Percentiles rank a stretch among this genome's conserved stretches.
Conservation (phyloP, 2,888 invertebrate genomes). For the Trichopoda pennipes region DNA sequence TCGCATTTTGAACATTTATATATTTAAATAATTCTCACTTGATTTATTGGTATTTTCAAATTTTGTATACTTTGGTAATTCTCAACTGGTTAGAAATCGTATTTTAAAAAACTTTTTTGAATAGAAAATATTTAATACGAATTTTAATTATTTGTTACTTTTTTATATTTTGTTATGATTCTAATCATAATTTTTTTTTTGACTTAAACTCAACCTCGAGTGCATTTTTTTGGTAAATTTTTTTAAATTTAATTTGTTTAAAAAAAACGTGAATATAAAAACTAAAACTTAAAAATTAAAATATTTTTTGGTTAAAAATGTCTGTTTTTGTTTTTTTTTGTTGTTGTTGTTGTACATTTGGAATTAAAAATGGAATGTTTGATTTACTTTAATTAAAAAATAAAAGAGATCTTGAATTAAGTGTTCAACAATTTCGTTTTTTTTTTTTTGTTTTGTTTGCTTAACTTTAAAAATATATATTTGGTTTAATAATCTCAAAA, state of each 20-base stretch:
- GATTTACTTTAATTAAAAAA: slow-evolving; percentile 35
- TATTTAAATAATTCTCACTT: too few relatives aligned
- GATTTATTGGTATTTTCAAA: too few relatives aligned
- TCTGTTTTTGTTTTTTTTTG: slow-evolving; percentile 24
- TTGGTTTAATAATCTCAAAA: slow-evolving; percentile 51
- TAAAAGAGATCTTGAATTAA: slow-evolving; percentile 44
- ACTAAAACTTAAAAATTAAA: slow-evolving; percentile 6
- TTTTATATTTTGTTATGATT: too few relatives aligned
- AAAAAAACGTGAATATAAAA: background rate
- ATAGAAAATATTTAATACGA: too few relatives aligned
- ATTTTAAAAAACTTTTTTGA: too few relatives aligned
- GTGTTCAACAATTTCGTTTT: slow-evolving; percentile 19
- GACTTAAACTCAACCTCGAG: too few relatives aligned
- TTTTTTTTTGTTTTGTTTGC: slow-evolving; percentile 19
- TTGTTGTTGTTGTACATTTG: slow-evolving; percentile 41
- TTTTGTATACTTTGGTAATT: too few relatives aligned
- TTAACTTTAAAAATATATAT: slow-evolving; percentile 30
- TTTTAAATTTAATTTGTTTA: background rate
- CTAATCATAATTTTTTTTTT: too few relatives aligned
- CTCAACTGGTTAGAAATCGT: too few relatives aligned
- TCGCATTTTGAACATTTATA: too few relatives aligned
- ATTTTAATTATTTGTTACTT: too few relatives aligned
- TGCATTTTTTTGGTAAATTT: too few relatives aligned
- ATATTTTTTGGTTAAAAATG: slow-evolving; percentile 41
- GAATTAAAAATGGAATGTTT: slow-evolving; percentile 56